These are phyloP conservation scores for Rostratula benghalensis DNA, from an alignment of 2,113 vertebrate species.

Conservation along the genomic window DNA sequence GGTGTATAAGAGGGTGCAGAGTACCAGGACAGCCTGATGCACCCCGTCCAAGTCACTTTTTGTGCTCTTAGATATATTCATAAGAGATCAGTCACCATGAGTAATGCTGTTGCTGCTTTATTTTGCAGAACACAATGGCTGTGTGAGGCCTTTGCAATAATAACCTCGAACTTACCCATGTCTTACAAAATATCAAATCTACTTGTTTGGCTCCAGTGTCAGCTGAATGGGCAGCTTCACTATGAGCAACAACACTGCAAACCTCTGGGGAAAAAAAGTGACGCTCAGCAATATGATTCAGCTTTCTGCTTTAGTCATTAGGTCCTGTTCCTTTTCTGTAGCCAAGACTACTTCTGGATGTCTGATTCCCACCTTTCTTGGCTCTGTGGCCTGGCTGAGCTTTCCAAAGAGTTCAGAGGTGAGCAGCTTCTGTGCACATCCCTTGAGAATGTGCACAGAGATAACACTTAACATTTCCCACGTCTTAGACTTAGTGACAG, in stretches of 20 bases:
- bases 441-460: not conserved
- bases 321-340: not conserved
- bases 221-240: not conserved
- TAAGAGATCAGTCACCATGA: not conserved
- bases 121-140: not conserved
- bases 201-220: not conserved
- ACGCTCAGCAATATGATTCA: not conserved
- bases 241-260: not conserved
- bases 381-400: not conserved
- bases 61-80: not conserved
- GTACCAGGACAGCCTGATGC: not conserved
- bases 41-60: not conserved
- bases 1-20: rapidly evolving
- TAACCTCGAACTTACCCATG: not conserved
- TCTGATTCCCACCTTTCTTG: not conserved
- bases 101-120: not conserved
- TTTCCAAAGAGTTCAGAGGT: not conserved
- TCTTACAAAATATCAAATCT: not conserved
- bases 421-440: not conserved
- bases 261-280: not conserved
- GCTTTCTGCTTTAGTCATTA: not conserved
- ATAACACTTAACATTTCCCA: not conserved
- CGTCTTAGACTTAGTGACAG: not conserved
- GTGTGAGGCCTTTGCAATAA: not conserved
- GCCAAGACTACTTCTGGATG: not conserved